Base-by-base conservation (phyloP, 2,797 vertebrate species). In the Phalloptychus januarius region DNA sequence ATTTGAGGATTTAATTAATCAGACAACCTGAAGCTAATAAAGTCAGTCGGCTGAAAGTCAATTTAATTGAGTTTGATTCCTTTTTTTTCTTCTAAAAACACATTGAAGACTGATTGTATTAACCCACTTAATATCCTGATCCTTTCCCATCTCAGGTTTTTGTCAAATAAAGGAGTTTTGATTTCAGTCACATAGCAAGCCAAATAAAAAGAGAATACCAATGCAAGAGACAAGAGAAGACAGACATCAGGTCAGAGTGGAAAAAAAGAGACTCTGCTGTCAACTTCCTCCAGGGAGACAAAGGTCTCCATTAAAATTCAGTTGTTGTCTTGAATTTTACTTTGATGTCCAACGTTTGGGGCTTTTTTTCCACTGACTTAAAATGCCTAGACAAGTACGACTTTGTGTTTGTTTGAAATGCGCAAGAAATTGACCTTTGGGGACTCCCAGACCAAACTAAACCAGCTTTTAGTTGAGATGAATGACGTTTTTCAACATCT, bases 271-370 rank as follows among this genome's bases (percentile, higher is more conserved):
- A 75, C 40, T 75, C 38, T 83, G 86, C 67, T 85, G 84, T 87
- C 83, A 87, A 74, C 79, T 78, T 83, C 75, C 75, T 81, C 72
- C 65, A 65, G 76, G 56, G 84, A 86, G 84, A 87, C 83, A 70
- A 42, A 44, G 40, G 40, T 70, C 67, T 70, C 25, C 67, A 70
- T 70, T 91, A 86, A 89, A 80, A 90, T 91, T 90, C 83, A 86
- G 83, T 45, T 50, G 79, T 72, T 80, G 81, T 70, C 25, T 42
- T 44, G 13, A 58, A 69, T 84, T 71, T 16, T 79, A 81, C 84
- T 87, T 84, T 82, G 67, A 70, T 70, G 40, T 78, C 78, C 44
- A 78, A 56, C 74, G 25, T 86, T 91, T 87, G 75, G 48, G 87
- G 77, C 78, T 80, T 80, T 28, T 86, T 52, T 79, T 77, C 78